Percentiles rank a stretch among this genome's conserved stretches.
Evolutionary conservation across 2,113 vertebrate species (phyloP).

Genomic region (Lethenteron reissneri): DNA sequence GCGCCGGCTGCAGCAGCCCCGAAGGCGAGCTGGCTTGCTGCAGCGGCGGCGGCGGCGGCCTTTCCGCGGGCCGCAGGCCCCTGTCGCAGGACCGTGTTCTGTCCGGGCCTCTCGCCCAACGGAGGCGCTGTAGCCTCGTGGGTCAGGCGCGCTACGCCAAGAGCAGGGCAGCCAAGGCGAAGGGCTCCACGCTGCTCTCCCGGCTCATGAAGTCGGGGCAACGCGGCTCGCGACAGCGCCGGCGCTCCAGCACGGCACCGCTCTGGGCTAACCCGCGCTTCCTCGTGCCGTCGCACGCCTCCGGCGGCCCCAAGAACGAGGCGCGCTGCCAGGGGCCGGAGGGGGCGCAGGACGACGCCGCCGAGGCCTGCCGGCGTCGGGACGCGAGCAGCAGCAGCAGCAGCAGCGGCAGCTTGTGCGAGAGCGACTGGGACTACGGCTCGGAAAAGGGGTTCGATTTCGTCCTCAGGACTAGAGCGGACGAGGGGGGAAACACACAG

Average conservation of each 20-base stretch:
- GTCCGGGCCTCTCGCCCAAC: slow-evolving; percentile 27
- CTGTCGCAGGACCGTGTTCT: slow-evolving; percentile 44
- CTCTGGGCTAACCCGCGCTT: slow-evolving; percentile 46
- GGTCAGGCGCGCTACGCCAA: slow-evolving; percentile 16
- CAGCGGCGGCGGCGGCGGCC: slow-evolving; percentile 19
- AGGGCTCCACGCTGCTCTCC: background rate
- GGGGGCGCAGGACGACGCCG: slow-evolving; percentile 12
- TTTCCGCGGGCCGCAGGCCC: slow-evolving; percentile 42
- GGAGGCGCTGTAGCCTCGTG: slow-evolving; percentile 25
- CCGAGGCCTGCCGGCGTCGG: background rate
- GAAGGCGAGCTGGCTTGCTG: slow-evolving; percentile 10
- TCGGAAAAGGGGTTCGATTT: too few relatives aligned
- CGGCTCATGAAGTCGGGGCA: background rate
- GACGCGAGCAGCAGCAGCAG: slow-evolving; percentile 13
- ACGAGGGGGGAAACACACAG: too few relatives aligned
- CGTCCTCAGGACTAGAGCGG: too few relatives aligned
- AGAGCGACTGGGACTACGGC: too few relatives aligned
- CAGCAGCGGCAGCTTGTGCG: background rate
- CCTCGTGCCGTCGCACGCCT: slow-evolving; percentile 15
- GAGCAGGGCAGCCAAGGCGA: slow-evolving; percentile 11
- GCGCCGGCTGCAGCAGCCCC: slow-evolving; percentile 8
- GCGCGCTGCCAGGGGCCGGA: slow-evolving; percentile 20
- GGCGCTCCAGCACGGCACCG: slow-evolving; percentile 51
- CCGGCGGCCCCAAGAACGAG: too few relatives aligned
- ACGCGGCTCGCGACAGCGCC: slow-evolving; percentile 12